A percentile compares a stretch with the other conserved stretches of the same genome.
phyloP scores from a whole-genome alignment of 2,888 invertebrate genomes.

The Trachelus stipa region DNA sequence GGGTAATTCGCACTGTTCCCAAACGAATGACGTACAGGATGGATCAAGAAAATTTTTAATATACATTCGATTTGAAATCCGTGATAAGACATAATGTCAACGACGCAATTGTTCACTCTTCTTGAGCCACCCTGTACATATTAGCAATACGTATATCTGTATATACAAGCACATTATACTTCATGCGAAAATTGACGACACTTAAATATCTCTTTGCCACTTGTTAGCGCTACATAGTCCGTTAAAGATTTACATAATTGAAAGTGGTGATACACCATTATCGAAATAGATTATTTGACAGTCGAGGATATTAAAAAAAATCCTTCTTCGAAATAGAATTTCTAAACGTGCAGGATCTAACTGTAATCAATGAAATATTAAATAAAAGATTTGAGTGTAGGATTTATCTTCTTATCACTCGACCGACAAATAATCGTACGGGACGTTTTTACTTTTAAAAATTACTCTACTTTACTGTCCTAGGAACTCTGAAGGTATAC shows the following conservation, averaged over 20 bases:
- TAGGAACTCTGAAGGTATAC: slow-evolving; percentile 1
- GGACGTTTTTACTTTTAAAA: slow-evolving; percentile 1
- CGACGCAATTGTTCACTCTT: neutral
- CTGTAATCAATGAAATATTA: neutral
- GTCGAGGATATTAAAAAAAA: neutral
- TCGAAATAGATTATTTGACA: neutral
- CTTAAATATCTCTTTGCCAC: neutral
- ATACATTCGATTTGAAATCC: neutral
- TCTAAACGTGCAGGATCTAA: neutral
- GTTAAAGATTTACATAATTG: neutral
- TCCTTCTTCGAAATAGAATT: neutral
- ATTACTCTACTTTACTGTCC: slow-evolving; percentile 5
- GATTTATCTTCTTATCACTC: neutral
- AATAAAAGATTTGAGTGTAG: neutral
- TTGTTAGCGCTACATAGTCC: neutral
- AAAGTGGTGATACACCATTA: neutral
- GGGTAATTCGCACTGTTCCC: slow-evolving; percentile 20
- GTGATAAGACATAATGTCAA: neutral
- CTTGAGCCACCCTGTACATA: neutral
- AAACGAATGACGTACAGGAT: slow-evolving; percentile 6
- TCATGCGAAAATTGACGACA: slow-evolving; percentile 13
- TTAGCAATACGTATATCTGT: neutral
- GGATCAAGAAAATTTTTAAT: neutral
- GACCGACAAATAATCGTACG: neutral
- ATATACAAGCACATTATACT: neutral